Evolutionary conservation across 2,113 vertebrate species (phyloP), one percentile per base, ranked within the genome.

Genomic region (Lagopus leucura): DNA sequence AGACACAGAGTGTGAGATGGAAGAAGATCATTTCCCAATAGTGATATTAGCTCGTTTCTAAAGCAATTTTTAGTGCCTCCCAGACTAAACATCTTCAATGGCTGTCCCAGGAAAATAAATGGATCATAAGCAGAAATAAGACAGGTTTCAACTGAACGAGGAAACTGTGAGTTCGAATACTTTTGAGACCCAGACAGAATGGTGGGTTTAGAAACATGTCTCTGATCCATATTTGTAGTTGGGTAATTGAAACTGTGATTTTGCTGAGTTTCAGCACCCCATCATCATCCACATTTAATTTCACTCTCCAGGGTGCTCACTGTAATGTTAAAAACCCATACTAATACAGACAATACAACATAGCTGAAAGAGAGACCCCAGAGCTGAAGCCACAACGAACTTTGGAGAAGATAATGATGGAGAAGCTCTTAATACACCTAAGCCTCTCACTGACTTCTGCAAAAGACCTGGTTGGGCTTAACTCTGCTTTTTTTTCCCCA

Each of bases 161-260:
- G 89, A 97, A 95, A 97, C 89, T 67, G 7, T 90, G 76, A 85
- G 48, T 81, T 73, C 78, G 84, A 97, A 89, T 90, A 83, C 93
- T 93, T 96, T 73, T 94, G 86, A 96, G 89, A 90, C 72, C 50
- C 54, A 77, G 82, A 90, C 94, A 77, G 86, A 96, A 21, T 36
- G 25, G 71, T 65, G 55, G 16, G 13, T 45, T 81, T 82, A 92
- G 55, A 89, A 96, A 92, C 90, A 86, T 38, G 76, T 91, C 85
- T 95, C 82, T 81, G 90, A 89, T 82, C 74, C 85, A 52, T 84
- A 65, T 84, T 94, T 94, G n/a, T 16, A 89, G 91, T 72, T 92
- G 64, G 66, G 75, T 85, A 95, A 95, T 90, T 90, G 88, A 92
- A 96, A 97, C 96, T 89, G 57, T 94, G 97, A 96, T 94, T 85